phyloP scores from a whole-genome alignment of 2,113 vertebrate species.

The Rallus limicola region DNA sequence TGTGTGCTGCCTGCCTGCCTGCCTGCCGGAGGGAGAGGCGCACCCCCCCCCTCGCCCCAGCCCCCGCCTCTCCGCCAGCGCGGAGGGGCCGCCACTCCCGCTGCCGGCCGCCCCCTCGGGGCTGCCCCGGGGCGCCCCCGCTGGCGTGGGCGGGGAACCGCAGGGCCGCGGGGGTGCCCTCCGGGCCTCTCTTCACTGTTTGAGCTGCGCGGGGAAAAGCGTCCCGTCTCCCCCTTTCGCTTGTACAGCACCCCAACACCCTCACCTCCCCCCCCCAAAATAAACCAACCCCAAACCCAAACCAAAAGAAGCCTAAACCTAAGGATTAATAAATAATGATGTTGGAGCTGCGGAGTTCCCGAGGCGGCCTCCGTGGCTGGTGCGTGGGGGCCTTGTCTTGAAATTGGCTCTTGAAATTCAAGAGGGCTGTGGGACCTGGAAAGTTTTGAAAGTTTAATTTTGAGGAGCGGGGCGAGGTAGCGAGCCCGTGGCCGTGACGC shows the following conservation, averaged over 20 bases:
- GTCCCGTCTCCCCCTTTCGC: neutral
- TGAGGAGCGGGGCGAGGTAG: neutral
- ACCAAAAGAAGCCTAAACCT: neutral
- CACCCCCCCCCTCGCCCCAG: neutral
- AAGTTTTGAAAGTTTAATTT: conserved; percentile 54
- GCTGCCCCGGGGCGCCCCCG: neutral
- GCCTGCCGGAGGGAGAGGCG: neutral
- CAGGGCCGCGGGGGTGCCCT: neutral
- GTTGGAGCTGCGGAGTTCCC: neutral
- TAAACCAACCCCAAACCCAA: no score
- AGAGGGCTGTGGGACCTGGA: neutral
- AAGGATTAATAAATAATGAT: conserved; percentile 24
- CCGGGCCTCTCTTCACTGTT: neutral
- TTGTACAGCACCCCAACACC: no score
- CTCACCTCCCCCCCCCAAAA: no score
- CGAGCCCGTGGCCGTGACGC: neutral
- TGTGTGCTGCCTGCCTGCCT: neutral
- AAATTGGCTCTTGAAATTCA: neutral
- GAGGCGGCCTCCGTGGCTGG: neutral
- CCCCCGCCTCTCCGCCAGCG: neutral
- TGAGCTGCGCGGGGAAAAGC: neutral
- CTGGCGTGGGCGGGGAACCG: conserved; percentile 5
- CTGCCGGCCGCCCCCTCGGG: neutral
- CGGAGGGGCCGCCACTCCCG: neutral
- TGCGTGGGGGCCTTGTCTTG: neutral